Percentiles rank a stretch among this genome's conserved stretches.
Evolutionary conservation across 2,888 invertebrate genomes (phyloP).

Genomic region (Apomyelois bistriatella): DNA sequence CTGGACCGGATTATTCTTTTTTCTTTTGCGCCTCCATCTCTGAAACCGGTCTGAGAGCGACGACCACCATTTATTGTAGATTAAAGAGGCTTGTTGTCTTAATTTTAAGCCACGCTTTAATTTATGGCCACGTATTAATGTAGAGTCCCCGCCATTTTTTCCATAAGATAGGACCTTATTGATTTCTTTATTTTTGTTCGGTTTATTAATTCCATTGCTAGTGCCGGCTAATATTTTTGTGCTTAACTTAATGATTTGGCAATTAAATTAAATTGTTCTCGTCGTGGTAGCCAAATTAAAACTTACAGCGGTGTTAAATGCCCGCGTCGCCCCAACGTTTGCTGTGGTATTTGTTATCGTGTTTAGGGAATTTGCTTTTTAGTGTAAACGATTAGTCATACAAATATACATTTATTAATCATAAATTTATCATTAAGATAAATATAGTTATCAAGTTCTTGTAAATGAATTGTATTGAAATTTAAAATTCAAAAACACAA

Average conservation of each 20-base stretch:
- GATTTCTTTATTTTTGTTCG: slow-evolving; percentile 70
- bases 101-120: slow-evolving; percentile 79
- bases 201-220: slow-evolving; percentile 67
- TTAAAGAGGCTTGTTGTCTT: slow-evolving; percentile 81
- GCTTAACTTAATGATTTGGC: slow-evolving; percentile 79
- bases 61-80: slow-evolving; percentile 80
- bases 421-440: slow-evolving; percentile 22
- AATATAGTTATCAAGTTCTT: no score
- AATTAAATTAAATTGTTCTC: slow-evolving; percentile 78
- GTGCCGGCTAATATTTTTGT: slow-evolving; percentile 73
- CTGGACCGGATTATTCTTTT: slow-evolving; percentile 77
- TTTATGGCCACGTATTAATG: slow-evolving; percentile 76
- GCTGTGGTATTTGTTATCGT: slow-evolving; percentile 45
- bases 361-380: slow-evolving; percentile 37
- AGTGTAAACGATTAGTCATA: slow-evolving; percentile 20
- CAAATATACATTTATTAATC: slow-evolving; percentile 28
- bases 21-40: slow-evolving; percentile 73
- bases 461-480: no score
- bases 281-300: slow-evolving; percentile 76
- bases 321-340: slow-evolving; percentile 37
- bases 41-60: slow-evolving; percentile 71
- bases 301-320: slow-evolving; percentile 64
- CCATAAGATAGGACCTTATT: slow-evolving; percentile 61
- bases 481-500: no score
- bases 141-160: slow-evolving; percentile 70